Percentiles rank a stretch among this genome's conserved stretches.
These are phyloP conservation scores for Drosophila basisetae DNA, from an alignment of 2,888 invertebrate species.

Conservation along the genomic window DNA sequence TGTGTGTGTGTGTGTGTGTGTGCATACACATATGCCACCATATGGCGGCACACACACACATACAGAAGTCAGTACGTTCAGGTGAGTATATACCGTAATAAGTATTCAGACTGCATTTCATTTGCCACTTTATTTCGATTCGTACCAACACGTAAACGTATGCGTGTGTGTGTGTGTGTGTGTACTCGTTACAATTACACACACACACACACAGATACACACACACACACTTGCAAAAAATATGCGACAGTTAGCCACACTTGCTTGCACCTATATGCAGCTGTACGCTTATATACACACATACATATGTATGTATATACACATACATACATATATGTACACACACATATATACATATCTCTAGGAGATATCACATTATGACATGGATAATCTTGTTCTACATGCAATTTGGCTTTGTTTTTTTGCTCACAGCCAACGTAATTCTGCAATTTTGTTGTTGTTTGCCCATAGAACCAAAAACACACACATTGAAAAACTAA, in stretches of 20 bases:
- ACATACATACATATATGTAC: neutral
- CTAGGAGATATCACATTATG: slow-evolving; percentile 47
- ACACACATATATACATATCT: neutral
- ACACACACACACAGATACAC: neutral
- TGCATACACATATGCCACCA: slow-evolving; percentile 14
- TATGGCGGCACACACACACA: slow-evolving; percentile 24
- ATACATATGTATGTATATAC: neutral
- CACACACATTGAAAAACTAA: slow-evolving; percentile 30
- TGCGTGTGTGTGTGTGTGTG: neutral
- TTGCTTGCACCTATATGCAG: neutral
- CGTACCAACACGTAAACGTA: slow-evolving; percentile 9
- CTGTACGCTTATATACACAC: neutral
- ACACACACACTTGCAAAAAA: neutral
- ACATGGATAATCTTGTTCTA: slow-evolving; percentile 53
- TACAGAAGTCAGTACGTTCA: slow-evolving; percentile 10
- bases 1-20: neutral
- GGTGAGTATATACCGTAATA: slow-evolving; percentile 26
- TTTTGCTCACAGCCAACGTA: neutral
- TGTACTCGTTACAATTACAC: slow-evolving; percentile 12
- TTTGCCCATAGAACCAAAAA: slow-evolving; percentile 11
- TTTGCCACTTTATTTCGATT: slow-evolving; percentile 47
- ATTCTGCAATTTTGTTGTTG: neutral
- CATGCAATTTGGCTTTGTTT: slow-evolving; percentile 47
- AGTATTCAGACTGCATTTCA: slow-evolving; percentile 45
- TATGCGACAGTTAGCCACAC: slow-evolving; percentile 11